phyloP scores from a whole-genome alignment of 2,797 vertebrate genomes.

The Acipenser ruthenus region DNA sequence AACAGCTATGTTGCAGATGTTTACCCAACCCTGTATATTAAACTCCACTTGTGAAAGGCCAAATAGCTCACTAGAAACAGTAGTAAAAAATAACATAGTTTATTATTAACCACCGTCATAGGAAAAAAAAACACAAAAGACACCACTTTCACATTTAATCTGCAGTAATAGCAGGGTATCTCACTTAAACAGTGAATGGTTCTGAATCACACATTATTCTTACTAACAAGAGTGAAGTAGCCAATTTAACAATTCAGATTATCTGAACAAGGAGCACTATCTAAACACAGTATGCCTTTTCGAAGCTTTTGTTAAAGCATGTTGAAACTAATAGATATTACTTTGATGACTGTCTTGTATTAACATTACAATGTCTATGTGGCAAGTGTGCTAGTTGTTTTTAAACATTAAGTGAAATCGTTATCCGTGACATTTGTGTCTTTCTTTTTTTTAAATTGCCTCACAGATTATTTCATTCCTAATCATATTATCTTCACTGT shows the following conservation, averaged over 20 bases:
- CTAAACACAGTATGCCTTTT: conserved; percentile 4
- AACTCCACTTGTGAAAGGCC: neutral
- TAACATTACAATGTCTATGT: neutral
- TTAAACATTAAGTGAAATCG: neutral
- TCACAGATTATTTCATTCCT: neutral
- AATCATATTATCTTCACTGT: no score
- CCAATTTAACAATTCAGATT: conserved; percentile 1
- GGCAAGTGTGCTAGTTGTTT: neutral
- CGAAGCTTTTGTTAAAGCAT: conserved; percentile 4
- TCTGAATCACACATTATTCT: conserved; percentile 8
- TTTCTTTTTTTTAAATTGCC: neutral
- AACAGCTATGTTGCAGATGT: no score
- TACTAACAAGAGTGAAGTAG: conserved; percentile 2
- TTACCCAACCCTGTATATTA: neutral
- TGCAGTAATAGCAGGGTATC: neutral
- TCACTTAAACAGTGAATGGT: conserved; percentile 7
- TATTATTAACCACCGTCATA: neutral
- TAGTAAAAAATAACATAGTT: neutral
- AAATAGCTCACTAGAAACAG: no score
- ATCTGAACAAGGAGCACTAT: conserved; percentile 1
- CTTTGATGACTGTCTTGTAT: neutral
- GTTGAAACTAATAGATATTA: conserved; percentile 1
- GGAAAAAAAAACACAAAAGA: neutral
- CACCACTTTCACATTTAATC: neutral
- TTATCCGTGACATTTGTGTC: neutral